These are phyloP conservation scores for Epicauta chinensis DNA, from an alignment of 1,140 invertebrate genomes.

Conservation along the genomic window DNA sequence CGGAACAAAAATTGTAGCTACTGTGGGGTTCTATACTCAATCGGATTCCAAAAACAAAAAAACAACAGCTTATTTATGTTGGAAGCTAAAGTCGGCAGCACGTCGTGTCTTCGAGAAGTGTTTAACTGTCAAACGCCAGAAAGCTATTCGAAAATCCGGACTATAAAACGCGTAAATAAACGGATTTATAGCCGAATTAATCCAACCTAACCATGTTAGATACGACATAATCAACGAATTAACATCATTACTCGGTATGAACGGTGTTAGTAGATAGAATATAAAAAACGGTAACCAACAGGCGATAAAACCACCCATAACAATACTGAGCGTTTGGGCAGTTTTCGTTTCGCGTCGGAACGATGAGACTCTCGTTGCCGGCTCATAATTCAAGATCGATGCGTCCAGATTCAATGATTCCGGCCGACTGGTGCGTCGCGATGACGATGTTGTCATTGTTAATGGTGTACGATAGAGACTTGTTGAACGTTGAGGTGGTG, in stretches of 20 bases:
- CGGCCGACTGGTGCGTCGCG: slow-evolving; percentile 27
- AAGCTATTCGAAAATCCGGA: slow-evolving; percentile 75
- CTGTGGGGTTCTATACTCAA: no score
- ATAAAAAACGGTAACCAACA: slow-evolving; percentile 90
- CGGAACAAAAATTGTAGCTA: no score
- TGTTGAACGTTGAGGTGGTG: slow-evolving; percentile 17
- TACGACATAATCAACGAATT: slow-evolving; percentile 65
- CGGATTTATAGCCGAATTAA: slow-evolving; percentile 85
- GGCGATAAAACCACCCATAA: slow-evolving; percentile 85
- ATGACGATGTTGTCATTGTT: slow-evolving; percentile 18
- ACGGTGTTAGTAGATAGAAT: slow-evolving; percentile 75
- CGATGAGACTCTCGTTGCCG: slow-evolving; percentile 52
- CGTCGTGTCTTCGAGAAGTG: slow-evolving; percentile 39
- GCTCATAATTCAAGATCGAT: slow-evolving; percentile 36
- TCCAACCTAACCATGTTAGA: slow-evolving; percentile 88
- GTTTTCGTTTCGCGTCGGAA: slow-evolving; percentile 75
- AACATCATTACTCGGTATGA: slow-evolving; percentile 51
- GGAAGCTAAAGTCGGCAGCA: slow-evolving; percentile 34
- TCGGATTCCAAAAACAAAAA: no score
- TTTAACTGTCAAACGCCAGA: slow-evolving; percentile 66
- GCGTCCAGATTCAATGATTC: slow-evolving; percentile 36
- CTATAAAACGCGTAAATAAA: slow-evolving; percentile 86
- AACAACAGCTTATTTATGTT: slow-evolving; percentile 32
- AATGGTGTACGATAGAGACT: slow-evolving; percentile 28
- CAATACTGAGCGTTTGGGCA: slow-evolving; percentile 82